Base-by-base conservation (phyloP, 2,888 invertebrate species). In the Anticlea derivata region DNA sequence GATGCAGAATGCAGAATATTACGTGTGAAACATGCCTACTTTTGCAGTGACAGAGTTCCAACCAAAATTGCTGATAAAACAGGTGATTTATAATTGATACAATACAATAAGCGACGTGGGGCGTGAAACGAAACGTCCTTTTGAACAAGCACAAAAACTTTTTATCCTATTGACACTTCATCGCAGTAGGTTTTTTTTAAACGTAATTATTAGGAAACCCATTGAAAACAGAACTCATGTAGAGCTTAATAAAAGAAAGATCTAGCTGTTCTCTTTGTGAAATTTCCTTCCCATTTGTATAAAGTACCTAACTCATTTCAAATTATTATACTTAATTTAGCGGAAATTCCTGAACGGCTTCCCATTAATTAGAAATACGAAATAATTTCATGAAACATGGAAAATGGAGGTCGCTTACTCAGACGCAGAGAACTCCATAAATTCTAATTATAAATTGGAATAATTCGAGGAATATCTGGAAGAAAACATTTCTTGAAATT, bases 301-400 rank as follows among this genome's bases (percentile, higher is more conserved):
- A n/a, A n/a, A n/a, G 17, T 17, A 17, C 17, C 17, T 41, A 27
- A 34, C 34, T 55, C 27, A 48, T 55, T 31, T 55, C 13, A 55
- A 53, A 52, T 47, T 30, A 49, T 29, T 45, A 33, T 12, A 52
- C 31, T 50, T 43, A 49, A 49, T 45, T 37, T 27, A 37, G 26
- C 22, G 30, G 41, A 50, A 52, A 31, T 13, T 34, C 20, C 39
- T 33, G 24, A 41, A 45, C 40, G 7, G 33, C 33, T 45, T 30
- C 45, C 7, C 24, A 43, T 37, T 50, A 40, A 29, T 50, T 38
- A 43, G 38, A 40, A 34, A 29, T 35, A 20, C 38, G 23, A 34
- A 50, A 43, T 48, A 24, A 53, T 35, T 39, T 37, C 27, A n/a
- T 17, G 27, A 34, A 35, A 30, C 13, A 31, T 38, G 29, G 24